Base-by-base conservation (phyloP, 2,888 invertebrate species). In the Tribolium freemani region DNA sequence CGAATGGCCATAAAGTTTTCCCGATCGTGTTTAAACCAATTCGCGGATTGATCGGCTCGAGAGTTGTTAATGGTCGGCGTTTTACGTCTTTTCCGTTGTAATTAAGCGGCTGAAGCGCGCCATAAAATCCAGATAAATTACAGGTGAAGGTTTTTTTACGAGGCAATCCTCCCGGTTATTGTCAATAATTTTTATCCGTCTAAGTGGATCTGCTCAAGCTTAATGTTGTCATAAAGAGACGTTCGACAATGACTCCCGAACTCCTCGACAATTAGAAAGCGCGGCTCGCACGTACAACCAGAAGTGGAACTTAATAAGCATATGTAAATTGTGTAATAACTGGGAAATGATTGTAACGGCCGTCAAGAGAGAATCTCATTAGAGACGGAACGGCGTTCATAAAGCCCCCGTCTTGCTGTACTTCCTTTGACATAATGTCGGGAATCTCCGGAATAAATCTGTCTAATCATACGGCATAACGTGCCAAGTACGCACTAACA, bases 381-480 rank as follows among this genome's bases (percentile, higher is more conserved):
- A 83, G 80, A 79, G 74, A 79, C 76, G 79, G 76, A 78, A 78
- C 76, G 79, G 75, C 77, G 77, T 78, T 78, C 79, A 80, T 82
- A 81, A 81, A 81, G 79, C 79, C 77, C 26, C 69, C 72, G 76
- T 78, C 78, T 78, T 73, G 64, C 77, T 75, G 75, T 79, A 81
- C 80, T 83, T 82, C 82, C 81, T 83, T 83, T 83, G 84, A 84
- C 83, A 82, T 82, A 81, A 82, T 80, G 81, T 81, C 82, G 83
- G 82, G 84, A 85, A 84, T 85, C 83, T 83, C 79, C 76, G 78
- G 82, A 84, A 85, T 85, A 85, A 84, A 85, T 84, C 84, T 84
- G 83, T 85, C 85, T 84, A 86, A 85, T 86, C 85, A 84, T 84
- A 83, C 81, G 82, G 82, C 83, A 83, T 85, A 84, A 85, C 83